Base-by-base conservation (phyloP, 1,140 invertebrate species). In the Tetranychus cinnabarinus region DNA sequence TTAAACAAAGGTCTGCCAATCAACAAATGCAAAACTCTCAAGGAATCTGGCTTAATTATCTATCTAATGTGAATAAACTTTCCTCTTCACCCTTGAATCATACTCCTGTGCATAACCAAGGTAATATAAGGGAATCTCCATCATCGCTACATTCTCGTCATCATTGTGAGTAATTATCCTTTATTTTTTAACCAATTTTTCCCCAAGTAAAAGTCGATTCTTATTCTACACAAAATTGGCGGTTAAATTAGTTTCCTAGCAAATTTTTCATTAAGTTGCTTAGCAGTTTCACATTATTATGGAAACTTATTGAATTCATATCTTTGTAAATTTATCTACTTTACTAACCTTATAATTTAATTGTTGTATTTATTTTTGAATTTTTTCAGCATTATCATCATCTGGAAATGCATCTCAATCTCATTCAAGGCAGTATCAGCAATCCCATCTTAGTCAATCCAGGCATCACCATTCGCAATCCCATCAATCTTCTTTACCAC, bases 341-440 rank as follows among this genome's bases (percentile, higher is more conserved):
- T 42, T 42, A 6, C 10, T 42, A 23, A 23, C 5, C 5, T 23
- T 1, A 15, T 31, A 50, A 50, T 15, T 42, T 42, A 6, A 6
- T 42, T 42, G 5, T 10, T 42, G 1, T 42, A 6, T 42, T 10
- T 42, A 6, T 42, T 42, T 31, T 50, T 46, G 15, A 46, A 15
- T 23, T 31, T 50, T 15, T 23, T 50, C 15, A 50, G 31, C 13
- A 10, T 31, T 50, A 23, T 50, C 13, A 23, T 50, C 48, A 50
- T 50, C 48, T 31, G 39, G 39, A 42, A 42, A 42, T 31, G 15
- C 48, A 50, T 50, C 48, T 50, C 48, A 50, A 36, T 37, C 33
- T 37, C 46, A 61, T 35, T 55, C 60, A 57, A 56, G 46, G n/a
- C 31, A 50, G 13, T 33, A 70, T 75, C 61, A 74, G 72, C 61